These are phyloP conservation scores for Dipodomys ordii DNA, from an alignment of 2,113 vertebrate species.

Conservation along the genomic window DNA sequence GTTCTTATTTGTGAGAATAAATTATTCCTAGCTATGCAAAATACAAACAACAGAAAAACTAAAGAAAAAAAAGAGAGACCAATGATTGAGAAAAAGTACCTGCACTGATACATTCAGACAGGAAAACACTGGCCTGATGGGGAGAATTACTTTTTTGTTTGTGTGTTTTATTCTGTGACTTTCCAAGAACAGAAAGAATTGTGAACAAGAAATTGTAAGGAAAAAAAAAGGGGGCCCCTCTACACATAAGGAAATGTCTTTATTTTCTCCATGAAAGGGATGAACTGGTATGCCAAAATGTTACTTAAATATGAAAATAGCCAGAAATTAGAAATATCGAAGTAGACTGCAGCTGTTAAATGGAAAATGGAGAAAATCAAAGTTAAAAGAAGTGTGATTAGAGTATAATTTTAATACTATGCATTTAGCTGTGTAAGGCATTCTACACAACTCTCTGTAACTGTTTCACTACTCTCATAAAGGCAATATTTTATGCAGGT, in stretches of 20 bases:
- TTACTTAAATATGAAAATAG: not conserved
- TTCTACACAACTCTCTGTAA: not conserved
- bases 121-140: not conserved
- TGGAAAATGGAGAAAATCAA: not conserved
- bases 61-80: not conserved
- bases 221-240: not conserved
- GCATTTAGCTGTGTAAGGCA: not conserved
- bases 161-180: not conserved
- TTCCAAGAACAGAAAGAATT: not conserved
- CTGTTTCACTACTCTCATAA: slow-evolving; percentile 13
- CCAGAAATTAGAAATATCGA: not conserved
- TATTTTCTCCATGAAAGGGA: not conserved
- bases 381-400: not conserved
- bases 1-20: not conserved
- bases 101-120: not conserved
- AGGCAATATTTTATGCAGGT: slow-evolving; percentile 2
- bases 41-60: not conserved
- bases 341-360: not conserved
- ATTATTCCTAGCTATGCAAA: not conserved
- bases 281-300: not conserved
- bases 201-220: not conserved
- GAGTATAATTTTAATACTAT: not conserved
- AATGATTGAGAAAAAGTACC: not conserved
- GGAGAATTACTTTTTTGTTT: slow-evolving; percentile 12
- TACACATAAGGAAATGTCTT: not conserved